A percentile compares a stretch with the other conserved stretches of the same genome.
phyloP scores from a whole-genome alignment of 37 sponge, comb jelly and placozoan genomes.

The Beroe forskalii region DNA sequence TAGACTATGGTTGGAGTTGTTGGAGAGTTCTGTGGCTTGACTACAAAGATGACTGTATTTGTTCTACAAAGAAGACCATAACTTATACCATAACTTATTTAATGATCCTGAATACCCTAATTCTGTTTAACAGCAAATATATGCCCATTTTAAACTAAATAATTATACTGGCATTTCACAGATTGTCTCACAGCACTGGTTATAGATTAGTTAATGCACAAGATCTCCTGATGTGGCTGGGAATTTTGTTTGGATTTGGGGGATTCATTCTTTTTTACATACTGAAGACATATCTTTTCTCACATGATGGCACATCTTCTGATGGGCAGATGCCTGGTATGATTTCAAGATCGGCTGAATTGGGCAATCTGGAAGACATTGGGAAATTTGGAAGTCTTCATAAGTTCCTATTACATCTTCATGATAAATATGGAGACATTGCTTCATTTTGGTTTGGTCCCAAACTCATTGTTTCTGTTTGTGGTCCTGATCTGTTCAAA shows the following conservation, averaged over 20 bases:
- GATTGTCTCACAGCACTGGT: no score
- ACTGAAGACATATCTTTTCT: not conserved
- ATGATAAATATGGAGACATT: slow-evolving; percentile 75
- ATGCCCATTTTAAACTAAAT: no score
- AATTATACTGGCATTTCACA: no score
- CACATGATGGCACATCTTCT: not conserved
- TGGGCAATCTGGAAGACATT: slow-evolving; percentile 73
- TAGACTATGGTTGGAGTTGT: no score
- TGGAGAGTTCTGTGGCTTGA: no score
- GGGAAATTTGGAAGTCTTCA: slow-evolving; percentile 80
- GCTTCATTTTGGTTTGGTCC: slow-evolving; percentile 77
- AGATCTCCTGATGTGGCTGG: not conserved
- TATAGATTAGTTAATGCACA: no score
- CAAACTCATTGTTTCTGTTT: slow-evolving; percentile 76
- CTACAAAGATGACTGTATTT: no score
- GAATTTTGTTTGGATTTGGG: not conserved
- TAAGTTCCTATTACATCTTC: slow-evolving; percentile 78
- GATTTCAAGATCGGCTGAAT: not conserved
- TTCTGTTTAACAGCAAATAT: no score
- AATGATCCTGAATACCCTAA: no score
- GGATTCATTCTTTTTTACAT: not conserved
- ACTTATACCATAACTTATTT: no score
- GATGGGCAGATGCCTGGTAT: not conserved
- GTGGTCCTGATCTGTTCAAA: slow-evolving; percentile 79
- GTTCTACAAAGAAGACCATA: no score